These are phyloP conservation scores for Zalophus californianus DNA, from an alignment of 2,797 vertebrate genomes.

Conservation along the genomic window DNA sequence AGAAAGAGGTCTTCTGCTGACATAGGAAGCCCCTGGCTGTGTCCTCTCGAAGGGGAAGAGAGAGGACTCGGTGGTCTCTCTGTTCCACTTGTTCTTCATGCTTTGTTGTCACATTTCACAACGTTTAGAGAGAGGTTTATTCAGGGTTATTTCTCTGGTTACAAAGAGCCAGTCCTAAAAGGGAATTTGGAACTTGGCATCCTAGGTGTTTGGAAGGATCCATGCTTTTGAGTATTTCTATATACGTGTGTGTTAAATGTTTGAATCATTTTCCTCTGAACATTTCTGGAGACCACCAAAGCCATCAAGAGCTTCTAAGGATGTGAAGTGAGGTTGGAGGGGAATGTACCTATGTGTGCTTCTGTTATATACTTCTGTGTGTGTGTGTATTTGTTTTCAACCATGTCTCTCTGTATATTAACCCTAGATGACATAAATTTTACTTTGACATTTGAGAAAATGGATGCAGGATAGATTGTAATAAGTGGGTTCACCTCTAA, in stretches of 20 bases:
- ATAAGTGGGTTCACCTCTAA: background rate
- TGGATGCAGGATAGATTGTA: background rate
- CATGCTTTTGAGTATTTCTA: background rate
- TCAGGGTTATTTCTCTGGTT: background rate
- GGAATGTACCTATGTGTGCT: background rate
- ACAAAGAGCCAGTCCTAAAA: background rate
- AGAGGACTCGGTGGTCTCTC: background rate
- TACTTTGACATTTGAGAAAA: background rate
- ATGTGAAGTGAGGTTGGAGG: background rate
- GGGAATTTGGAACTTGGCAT: background rate
- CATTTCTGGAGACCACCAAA: background rate
- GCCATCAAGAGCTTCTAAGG: background rate
- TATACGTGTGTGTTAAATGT: background rate
- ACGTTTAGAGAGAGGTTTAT: background rate
- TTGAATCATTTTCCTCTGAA: background rate
- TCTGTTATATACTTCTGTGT: background rate
- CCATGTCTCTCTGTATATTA: background rate
- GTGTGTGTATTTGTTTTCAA: background rate
- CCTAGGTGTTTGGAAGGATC: background rate
- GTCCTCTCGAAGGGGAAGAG: background rate
- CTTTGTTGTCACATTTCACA: background rate
- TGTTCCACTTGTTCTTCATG: background rate
- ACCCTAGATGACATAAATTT: background rate
- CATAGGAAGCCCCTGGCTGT: background rate
- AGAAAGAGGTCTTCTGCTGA: background rate